Evolutionary conservation across 2,113 vertebrate species (phyloP).

Genomic region (Corydoras sp.): DNA sequence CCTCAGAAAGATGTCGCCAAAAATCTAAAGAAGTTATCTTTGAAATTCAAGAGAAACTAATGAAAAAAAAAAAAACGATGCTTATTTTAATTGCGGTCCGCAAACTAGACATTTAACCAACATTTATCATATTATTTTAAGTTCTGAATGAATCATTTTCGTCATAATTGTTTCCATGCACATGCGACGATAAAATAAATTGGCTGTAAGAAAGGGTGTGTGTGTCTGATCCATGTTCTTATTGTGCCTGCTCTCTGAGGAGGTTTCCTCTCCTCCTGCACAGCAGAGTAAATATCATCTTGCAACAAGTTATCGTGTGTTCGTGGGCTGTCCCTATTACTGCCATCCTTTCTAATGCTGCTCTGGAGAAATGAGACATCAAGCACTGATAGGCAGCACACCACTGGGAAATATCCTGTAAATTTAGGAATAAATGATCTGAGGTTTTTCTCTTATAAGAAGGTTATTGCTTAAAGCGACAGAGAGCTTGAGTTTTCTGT

Average conservation of each 20-base stretch:
- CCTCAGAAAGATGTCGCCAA: not conserved
- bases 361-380: conserved; percentile 20
- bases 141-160: not conserved
- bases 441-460: conserved; percentile 30
- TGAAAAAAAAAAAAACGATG: too few relatives aligned
- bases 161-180: not conserved
- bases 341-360: conserved; percentile 21
- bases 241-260: conserved; percentile 8
- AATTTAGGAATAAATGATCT: conserved; percentile 43
- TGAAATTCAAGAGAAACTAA: too few relatives aligned
- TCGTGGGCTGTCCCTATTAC: not conserved
- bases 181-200: not conserved
- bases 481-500: conserved; percentile 1
- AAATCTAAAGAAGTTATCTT: not conserved
- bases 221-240: conserved; percentile 12
- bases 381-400: conserved; percentile 26
- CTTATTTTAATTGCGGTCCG: too few relatives aligned
- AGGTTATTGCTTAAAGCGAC: conserved; percentile 23
- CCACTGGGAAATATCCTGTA: conserved; percentile 42
- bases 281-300: not conserved
- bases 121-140: too few relatives aligned
- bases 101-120: too few relatives aligned
- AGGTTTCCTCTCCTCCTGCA: not conserved
- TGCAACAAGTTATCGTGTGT: not conserved
- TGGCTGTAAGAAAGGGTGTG: conserved; percentile 7